Conservation (phyloP, 35 echinoderm and acorn worm species). For the Patiria miniata region DNA sequence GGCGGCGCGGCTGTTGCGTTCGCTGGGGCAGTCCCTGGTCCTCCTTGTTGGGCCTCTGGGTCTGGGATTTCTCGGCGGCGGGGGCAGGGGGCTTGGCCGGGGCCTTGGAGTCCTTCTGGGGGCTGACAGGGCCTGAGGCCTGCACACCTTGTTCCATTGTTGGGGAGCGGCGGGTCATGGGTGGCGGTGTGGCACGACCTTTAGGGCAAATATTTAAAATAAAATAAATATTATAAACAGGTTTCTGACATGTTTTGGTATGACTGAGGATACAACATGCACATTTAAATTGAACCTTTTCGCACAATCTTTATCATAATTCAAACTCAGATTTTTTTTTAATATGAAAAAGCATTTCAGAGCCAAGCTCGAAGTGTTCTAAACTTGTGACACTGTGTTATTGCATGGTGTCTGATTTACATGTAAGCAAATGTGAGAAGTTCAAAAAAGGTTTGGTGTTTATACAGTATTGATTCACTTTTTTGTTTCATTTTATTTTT, state of each 20-base stretch:
- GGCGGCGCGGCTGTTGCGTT: conserved; percentile 8
- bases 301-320: not conserved
- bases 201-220: not conserved
- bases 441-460: too few species aligned
- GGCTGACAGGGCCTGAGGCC: conserved; percentile 76
- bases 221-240: not conserved
- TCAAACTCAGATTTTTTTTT: not conserved
- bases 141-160: conserved; percentile 99
- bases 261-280: not conserved
- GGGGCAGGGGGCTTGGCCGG: not conserved
- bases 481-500: too few species aligned
- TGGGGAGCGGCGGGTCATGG: conserved; percentile 63
- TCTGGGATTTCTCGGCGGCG: conserved; percentile 19
- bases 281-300: not conserved
- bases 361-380: too few species aligned
- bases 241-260: not conserved
- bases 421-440: too few species aligned
- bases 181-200: conserved; percentile 45
- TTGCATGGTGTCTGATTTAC: too few species aligned
- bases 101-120: conserved; percentile 53
- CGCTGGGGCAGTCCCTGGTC: not conserved
- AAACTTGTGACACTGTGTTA: too few species aligned
- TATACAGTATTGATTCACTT: too few species aligned
- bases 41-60: not conserved
- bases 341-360: too few species aligned